Evolutionary conservation across 1,140 invertebrate genomes (phyloP).

Genomic region (Cotesia glomerata): DNA sequence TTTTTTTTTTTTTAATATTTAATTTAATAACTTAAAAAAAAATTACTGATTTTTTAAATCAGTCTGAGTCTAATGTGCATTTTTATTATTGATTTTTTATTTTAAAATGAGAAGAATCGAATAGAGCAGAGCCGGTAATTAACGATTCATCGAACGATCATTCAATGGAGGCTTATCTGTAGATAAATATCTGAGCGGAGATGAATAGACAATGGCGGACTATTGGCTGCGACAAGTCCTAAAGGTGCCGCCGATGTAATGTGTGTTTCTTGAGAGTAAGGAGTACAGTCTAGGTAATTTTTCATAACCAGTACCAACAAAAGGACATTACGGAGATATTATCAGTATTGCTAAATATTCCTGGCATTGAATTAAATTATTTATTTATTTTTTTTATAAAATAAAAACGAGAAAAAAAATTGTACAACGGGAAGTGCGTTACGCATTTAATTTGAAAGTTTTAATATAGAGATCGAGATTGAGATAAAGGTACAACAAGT

Average conservation of each 20-base stretch:
- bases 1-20: too few relatives aligned
- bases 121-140: slow-evolving; percentile 37
- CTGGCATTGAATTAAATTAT: background rate
- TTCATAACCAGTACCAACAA: background rate
- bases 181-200: slow-evolving; percentile 23
- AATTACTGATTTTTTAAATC: too few relatives aligned
- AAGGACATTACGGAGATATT: background rate
- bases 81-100: too few relatives aligned
- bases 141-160: slow-evolving; percentile 49
- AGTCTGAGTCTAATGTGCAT: too few relatives aligned
- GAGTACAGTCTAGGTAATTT: background rate
- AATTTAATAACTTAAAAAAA: too few relatives aligned
- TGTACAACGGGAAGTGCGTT: background rate
- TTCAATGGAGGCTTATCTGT: slow-evolving; percentile 28
- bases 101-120: background rate
- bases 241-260: background rate
- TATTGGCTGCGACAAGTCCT: slow-evolving; percentile 12
- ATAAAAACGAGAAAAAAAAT: background rate
- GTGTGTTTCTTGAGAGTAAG: background rate
- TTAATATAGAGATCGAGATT: too few relatives aligned
- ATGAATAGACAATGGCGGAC: slow-evolving; percentile 29
- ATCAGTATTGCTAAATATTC: background rate
- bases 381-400: background rate
- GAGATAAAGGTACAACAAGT: too few relatives aligned
- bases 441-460: too few relatives aligned